phyloP scores from a whole-genome alignment of 2,888 invertebrate species.

The Ophioninae sp. region DNA sequence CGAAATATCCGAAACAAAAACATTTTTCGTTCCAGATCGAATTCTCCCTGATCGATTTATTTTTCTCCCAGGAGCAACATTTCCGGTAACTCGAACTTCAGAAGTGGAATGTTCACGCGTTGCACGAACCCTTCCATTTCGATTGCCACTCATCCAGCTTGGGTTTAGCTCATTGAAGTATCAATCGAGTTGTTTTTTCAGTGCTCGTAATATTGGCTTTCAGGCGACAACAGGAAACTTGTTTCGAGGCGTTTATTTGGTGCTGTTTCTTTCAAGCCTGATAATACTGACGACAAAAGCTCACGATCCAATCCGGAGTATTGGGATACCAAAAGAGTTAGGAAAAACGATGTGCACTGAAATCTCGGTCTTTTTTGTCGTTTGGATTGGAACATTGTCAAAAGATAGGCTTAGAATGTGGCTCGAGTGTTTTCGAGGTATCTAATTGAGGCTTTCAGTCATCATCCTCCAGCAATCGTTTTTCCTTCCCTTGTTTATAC shows the following conservation, averaged over 20 bases:
- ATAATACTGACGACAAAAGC: conserved; percentile 12
- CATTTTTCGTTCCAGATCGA: neutral
- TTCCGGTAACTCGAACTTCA: neutral
- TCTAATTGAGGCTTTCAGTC: neutral
- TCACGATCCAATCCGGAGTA: neutral
- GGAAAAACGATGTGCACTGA: neutral
- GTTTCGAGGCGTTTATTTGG: neutral
- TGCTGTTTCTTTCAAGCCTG: conserved; percentile 26
- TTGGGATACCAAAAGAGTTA: neutral
- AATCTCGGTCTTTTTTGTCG: too few species aligned
- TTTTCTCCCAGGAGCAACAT: neutral
- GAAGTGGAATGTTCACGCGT: conserved; percentile 33
- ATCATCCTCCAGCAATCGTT: neutral
- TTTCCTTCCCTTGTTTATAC: neutral
- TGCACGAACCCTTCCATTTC: conserved; percentile 13
- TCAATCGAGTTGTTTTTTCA: conserved; percentile 7
- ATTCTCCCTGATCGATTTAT: conserved; percentile 11
- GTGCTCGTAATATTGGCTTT: neutral
- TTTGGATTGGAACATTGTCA: too few species aligned
- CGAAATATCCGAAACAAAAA: neutral
- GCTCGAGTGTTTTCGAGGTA: neutral
- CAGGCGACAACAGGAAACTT: neutral
- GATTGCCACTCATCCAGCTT: conserved; percentile 11
- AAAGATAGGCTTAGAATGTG: neutral
- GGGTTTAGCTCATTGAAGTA: conserved; percentile 13